These are phyloP conservation scores for Cyphomyrmex costatus DNA, from an alignment of 1,140 invertebrate genomes.

Conservation along the genomic window DNA sequence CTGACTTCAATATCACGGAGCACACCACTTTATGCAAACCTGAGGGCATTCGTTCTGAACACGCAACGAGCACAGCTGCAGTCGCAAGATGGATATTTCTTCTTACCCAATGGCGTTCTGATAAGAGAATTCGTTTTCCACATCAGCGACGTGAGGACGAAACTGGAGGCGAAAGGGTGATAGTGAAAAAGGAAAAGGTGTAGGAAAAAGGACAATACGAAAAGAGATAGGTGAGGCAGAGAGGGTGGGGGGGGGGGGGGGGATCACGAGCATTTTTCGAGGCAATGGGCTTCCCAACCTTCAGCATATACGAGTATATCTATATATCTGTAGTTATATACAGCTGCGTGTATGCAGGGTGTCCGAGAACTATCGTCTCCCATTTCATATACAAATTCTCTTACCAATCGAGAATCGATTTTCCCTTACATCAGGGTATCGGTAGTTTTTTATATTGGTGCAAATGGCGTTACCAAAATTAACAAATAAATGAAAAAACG, in stretches of 20 bases:
- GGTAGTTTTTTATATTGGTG: not conserved
- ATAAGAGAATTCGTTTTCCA: conserved; percentile 67
- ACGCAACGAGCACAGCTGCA: conserved; percentile 44
- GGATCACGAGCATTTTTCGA: conserved; percentile 61
- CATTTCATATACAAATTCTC: conserved; percentile 29
- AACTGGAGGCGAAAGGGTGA: conserved; percentile 12
- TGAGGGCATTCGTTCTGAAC: conserved; percentile 9
- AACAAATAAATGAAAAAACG: not conserved
- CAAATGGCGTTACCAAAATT: conserved; percentile 6
- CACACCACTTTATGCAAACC: conserved; percentile 30
- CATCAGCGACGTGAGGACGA: conserved; percentile 40
- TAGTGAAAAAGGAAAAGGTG: conserved; percentile 15
- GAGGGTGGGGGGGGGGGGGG: not conserved
- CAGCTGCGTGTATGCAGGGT: conserved; percentile 8
- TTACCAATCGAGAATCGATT: conserved; percentile 24
- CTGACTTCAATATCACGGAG: conserved; percentile 20
- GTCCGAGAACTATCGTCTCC: conserved; percentile 4
- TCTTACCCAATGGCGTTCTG: conserved; percentile 47
- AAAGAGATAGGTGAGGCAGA: not conserved
- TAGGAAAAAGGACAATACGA: conserved; percentile 40
- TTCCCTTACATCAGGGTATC: not conserved
- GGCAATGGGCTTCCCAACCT: conserved; percentile 5
- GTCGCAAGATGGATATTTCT: conserved; percentile 51
- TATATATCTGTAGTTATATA: conserved; percentile 11
- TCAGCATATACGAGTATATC: not conserved